Evolutionary conservation across 2,888 invertebrate species (phyloP).

Genomic region (Biston stratarius): DNA sequence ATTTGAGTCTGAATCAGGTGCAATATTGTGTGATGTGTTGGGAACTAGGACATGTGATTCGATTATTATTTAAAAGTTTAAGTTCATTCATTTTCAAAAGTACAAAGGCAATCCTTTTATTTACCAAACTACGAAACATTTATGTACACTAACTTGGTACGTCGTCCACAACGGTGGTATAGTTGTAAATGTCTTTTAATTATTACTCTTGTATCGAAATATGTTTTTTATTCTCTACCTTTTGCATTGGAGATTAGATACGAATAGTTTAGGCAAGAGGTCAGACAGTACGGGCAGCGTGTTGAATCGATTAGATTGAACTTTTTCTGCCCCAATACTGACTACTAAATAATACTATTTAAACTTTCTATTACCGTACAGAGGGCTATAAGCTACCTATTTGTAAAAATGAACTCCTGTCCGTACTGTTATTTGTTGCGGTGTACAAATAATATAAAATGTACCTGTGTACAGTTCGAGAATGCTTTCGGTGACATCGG

Average conservation of each 20-base stretch:
- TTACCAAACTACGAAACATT: slow-evolving; percentile 44
- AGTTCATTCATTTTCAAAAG: slow-evolving; percentile 57
- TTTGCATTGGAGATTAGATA: slow-evolving; percentile 73
- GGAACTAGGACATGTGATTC: slow-evolving; percentile 51
- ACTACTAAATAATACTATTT: no score
- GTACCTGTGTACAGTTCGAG: slow-evolving; percentile 62
- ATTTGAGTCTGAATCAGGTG: slow-evolving; percentile 70
- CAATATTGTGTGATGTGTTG: slow-evolving; percentile 67
- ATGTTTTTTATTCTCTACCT: slow-evolving; percentile 57
- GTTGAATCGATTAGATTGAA: not conserved
- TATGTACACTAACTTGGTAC: slow-evolving; percentile 23
- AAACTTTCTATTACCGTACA: not conserved
- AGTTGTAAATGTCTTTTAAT: slow-evolving; percentile 29
- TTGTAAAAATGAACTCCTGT: not conserved
- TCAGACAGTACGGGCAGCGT: slow-evolving; percentile 32
- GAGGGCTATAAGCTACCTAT: not conserved
- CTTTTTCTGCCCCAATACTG: not conserved
- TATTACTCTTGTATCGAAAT: slow-evolving; percentile 32
- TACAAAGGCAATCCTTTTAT: slow-evolving; percentile 59
- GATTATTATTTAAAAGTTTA: slow-evolving; percentile 44
- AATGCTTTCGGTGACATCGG: slow-evolving; percentile 51
- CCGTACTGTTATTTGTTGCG: slow-evolving; percentile 17
- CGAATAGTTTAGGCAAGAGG: slow-evolving; percentile 53
- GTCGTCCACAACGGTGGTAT: slow-evolving; percentile 22
- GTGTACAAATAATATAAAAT: slow-evolving; percentile 18